phyloP scores from a whole-genome alignment of 2,888 invertebrate species.

The Aleiodes leptofemur region DNA sequence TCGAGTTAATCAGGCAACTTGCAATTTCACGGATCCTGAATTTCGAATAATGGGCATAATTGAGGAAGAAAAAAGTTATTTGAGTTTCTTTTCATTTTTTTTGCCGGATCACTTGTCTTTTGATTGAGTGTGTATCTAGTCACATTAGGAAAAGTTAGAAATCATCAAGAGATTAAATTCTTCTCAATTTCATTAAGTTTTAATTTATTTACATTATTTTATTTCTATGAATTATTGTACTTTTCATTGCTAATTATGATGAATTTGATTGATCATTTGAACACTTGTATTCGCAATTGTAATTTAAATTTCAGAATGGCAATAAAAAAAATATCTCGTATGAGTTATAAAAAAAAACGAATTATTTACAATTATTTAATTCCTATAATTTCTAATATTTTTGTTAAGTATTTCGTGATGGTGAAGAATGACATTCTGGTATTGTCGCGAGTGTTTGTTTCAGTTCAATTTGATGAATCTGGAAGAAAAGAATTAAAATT shows the following conservation, averaged over 20 bases:
- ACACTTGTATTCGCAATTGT: background rate
- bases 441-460: conserved; percentile 67
- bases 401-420: conserved; percentile 29
- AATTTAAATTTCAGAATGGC: conserved; percentile 14
- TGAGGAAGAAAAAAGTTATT: background rate
- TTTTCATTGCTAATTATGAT: background rate
- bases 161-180: too few species aligned
- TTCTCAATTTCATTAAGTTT: too few species aligned
- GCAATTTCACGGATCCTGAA: background rate
- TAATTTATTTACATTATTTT: too few species aligned
- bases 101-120: background rate
- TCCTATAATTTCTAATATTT: background rate
- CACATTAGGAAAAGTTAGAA: conserved; percentile 22
- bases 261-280: conserved; percentile 9
- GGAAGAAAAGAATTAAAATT: conserved; percentile 34
- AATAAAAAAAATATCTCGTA: conserved; percentile 10
- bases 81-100: background rate
- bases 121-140: background rate
- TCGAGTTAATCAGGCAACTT: background rate
- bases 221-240: too few species aligned
- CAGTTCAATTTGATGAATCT: conserved; percentile 70
- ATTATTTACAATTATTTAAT: conserved; percentile 36
- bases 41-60: background rate
- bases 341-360: background rate
- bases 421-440: conserved; percentile 63